These are phyloP conservation scores for Sebastes itinus DNA, from an alignment of 2,797 vertebrate species.

Conservation along the genomic window DNA sequence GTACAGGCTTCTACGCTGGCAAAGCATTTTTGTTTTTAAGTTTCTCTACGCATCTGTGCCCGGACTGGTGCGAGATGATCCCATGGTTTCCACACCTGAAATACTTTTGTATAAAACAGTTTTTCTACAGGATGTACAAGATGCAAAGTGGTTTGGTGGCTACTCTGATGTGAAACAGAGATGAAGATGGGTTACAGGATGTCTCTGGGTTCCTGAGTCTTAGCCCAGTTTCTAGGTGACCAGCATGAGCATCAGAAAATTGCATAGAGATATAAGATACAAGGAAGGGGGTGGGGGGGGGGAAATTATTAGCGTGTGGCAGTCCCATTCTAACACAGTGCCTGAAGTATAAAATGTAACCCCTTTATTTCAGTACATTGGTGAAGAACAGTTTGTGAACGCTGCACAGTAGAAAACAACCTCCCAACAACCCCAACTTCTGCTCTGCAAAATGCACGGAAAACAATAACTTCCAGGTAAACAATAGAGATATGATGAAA, in stretches of 20 bases:
- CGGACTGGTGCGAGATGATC: conserved; percentile 60
- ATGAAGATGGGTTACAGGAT: conserved; percentile 34
- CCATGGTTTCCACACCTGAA: conserved; percentile 66
- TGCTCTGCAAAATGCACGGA: not conserved
- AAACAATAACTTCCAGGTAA: not conserved
- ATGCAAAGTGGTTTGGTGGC: conserved; percentile 40
- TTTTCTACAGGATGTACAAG: conserved; percentile 70
- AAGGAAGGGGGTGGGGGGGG: conserved; percentile 11
- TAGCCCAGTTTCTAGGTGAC: conserved; percentile 72
- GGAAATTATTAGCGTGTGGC: conserved; percentile 45
- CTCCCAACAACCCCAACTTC: conserved; percentile 19
- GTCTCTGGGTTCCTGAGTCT: conserved; percentile 76
- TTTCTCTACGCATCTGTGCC: conserved; percentile 67
- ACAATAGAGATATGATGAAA: not conserved
- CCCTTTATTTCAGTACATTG: conserved; percentile 51
- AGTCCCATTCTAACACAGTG: conserved; percentile 59
- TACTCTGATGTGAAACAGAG: conserved; percentile 39
- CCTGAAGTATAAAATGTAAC: conserved; percentile 54
- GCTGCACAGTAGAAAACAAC: conserved; percentile 48
- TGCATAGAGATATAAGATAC: conserved; percentile 82
- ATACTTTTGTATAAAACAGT: conserved; percentile 74
- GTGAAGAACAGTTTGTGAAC: conserved; percentile 37
- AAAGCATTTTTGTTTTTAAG: conserved; percentile 69
- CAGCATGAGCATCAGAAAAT: conserved; percentile 75
- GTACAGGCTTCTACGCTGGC: conserved; percentile 79